Evolutionary conservation across 2,888 invertebrate species (phyloP), one percentile per base, ranked within the genome.

Genomic region (Ectobius pallidus): DNA sequence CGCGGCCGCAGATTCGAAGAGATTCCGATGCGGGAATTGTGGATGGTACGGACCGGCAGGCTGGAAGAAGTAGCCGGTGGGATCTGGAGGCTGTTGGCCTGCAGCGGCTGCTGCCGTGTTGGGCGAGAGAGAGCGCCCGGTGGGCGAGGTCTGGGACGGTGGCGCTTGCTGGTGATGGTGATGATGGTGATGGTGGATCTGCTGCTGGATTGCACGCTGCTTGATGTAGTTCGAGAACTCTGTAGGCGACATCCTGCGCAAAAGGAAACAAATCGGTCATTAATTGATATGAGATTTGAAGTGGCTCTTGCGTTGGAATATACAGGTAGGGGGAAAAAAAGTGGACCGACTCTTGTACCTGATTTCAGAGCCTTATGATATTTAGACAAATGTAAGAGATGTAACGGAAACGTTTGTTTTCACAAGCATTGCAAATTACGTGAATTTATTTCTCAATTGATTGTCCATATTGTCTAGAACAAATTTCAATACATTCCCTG

Each of bases 221-320:
- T 96, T 96, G 83, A 96, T 96, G 88, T 96, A 96, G 86, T 96
- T 95, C 84, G 95, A 95, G 88, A 96, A 96, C 87, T 97, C 97
- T 78, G 97, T 97, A 76, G 97, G 97, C 71, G 97, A 97, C 94
- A 97, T 96, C 85, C 97, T 91, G 85, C 16, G 30, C 34, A 34
- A 7, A 34, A 34, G 11, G n/a, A n/a, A 52, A 22, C 25, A n/a
- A n/a, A n/a, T n/a, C n/a, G n/a, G n/a, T n/a, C n/a, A n/a, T n/a
- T n/a, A n/a, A n/a, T n/a, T n/a, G n/a, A n/a, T n/a, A n/a, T n/a
- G n/a, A n/a, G n/a, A n/a, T n/a, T n/a, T n/a, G n/a, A n/a, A n/a
- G 9, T n/a, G 11, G 44, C n/a, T 44, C n/a, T 44, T 44, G 9
- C 44, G n/a, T 14, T 44, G 2, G 9, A 44, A 9, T 44, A 44